Evolutionary conservation across 92 coral and sea anemone genomes (phyloP), one percentile per base, ranked within the genome.

Genomic region (Epizoanthus illoricatus): DNA sequence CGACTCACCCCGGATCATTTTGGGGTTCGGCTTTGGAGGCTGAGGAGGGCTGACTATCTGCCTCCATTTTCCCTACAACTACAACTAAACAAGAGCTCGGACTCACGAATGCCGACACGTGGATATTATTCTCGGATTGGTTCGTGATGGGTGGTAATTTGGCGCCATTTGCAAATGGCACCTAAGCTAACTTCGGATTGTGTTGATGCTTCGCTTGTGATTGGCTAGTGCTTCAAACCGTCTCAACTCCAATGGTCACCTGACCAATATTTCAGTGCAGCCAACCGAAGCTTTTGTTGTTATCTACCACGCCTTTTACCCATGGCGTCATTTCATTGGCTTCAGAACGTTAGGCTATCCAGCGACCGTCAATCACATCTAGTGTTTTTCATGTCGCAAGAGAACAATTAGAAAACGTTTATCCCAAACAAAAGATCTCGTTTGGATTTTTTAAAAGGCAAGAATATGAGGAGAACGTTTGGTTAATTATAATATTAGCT

Each of bases 1-100:
- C 57, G 45, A 87, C 92, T 86, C 85, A 97, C 99, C 99, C 99
- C 64, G 99, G 99, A 84, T 93, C 99, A 88, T 94, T 94, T 88
- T 89, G 88, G 83, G 92, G 93, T 81, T 97, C 99, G 92, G 85
- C 86, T 86, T 90, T 93, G 90, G 97, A 86, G 92, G 90, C 93
- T 75, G 91, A 88, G 81, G 98, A 91, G 95, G 99, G 81, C 92
- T 90, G 89, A 85, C 91, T 89, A 80, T 91, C 97, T 78, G 86
- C 96, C 95, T 93, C 99, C 99, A 97, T 97, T 90, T 91, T 94
- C 83, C 88, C 99, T 97, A 97, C 97, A 94, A 93, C 97, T 93
- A 93, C 97, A 88, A 91, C 97, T 93, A 93, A 88, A 86, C 97
- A 88, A 83, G 85, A 86, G 92, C 86, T 89, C 87, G 92, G 90